These are phyloP conservation scores for Ectobius pallidus DNA, from an alignment of 2,888 invertebrate species.

Conservation along the genomic window DNA sequence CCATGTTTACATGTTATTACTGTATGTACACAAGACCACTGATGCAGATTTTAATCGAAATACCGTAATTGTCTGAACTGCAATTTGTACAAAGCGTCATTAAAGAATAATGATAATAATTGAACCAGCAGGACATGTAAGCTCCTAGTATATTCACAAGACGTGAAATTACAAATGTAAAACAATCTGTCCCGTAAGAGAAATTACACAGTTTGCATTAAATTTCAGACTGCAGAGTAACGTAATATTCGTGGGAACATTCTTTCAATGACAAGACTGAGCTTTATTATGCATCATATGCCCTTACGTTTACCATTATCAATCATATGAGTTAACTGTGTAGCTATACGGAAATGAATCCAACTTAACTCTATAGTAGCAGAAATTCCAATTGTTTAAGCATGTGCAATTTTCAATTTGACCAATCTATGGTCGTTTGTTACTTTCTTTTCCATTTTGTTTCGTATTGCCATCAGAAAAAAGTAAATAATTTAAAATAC, in stretches of 20 bases:
- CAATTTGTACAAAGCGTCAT: constrained; percentile 9
- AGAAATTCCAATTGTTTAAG: no score
- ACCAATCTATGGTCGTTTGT: no score
- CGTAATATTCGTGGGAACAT: not conserved
- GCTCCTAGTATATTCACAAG: not conserved
- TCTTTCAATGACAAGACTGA: not conserved
- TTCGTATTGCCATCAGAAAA: no score
- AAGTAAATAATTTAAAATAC: no score
- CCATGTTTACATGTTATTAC: constrained; percentile 9
- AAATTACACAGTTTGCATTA: not conserved
- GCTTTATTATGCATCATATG: no score
- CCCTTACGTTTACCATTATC: no score
- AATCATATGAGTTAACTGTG: no score
- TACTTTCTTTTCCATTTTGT: no score
- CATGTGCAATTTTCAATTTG: no score
- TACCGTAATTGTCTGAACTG: constrained; percentile 1
- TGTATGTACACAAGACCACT: not conserved
- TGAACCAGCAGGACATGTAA: not conserved
- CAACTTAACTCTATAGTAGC: no score
- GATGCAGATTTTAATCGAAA: not conserved
- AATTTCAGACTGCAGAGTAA: not conserved
- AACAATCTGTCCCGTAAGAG: not conserved
- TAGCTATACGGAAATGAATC: no score
- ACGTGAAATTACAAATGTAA: not conserved
- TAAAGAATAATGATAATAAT: constrained; percentile 1